Base-by-base conservation (phyloP, 2,113 vertebrate species). In the Xiphophorus hellerii region DNA sequence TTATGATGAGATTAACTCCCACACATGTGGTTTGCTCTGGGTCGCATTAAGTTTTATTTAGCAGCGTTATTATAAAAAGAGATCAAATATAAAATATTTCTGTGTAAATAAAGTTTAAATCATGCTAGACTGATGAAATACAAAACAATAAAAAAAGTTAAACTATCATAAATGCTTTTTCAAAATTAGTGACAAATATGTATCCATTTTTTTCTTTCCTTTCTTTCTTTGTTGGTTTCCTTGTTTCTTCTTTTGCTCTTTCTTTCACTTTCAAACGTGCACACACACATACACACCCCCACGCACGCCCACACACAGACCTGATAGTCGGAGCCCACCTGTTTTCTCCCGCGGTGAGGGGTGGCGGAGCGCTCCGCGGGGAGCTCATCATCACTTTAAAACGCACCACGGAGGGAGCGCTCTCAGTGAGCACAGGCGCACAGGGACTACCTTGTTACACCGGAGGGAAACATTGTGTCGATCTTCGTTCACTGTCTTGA, bases 371-470 rank as follows among this genome's bases (percentile, higher is more conserved):
- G 82, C 74, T 91, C 88, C 81, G 73, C 73, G n/a, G 87, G 91
- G 89, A 90, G 74, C 85, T 91, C 89, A 91, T 92, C 89, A 87
- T 90, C 90, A 78, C 89, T 92, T 91, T 92, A 90, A 84, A 91
- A 91, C 81, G 90, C 90, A 86, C 77, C 81, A 87, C 72, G 85
- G 92, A 89, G 87, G 90, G 71, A 83, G 73, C 71, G 64, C 85
- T 78, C 69, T 76, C 78, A 69, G 76, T 71, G 74, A 80, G 73
- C 81, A 60, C 69, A 51, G 62, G 72, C 77, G 71, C 81, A 60
- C 67, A 58, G 62, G 72, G 79, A 76, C 82, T 73, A 70, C 83
- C 90, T 67, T 83, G 76, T 90, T 90, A 69, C 84, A 84, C 51
- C 33, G 51, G 10, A 60, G 65, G 78, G 27, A 84, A 63, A 77